Base-by-base conservation (phyloP, 2,797 vertebrate genomes). In the Cryptoblepharus egeriae region DNA sequence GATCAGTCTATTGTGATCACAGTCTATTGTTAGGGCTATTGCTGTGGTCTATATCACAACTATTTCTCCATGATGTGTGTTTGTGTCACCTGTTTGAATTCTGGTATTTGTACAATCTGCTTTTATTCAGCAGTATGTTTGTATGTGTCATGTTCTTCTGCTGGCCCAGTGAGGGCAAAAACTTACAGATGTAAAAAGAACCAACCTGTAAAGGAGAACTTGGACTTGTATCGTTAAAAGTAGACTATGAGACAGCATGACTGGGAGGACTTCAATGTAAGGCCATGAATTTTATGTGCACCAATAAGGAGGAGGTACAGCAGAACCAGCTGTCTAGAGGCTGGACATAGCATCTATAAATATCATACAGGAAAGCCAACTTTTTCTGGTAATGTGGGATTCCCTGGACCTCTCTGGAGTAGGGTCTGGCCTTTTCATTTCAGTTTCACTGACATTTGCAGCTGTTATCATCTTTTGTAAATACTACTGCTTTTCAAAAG, bases 391-490 rank as follows among this genome's bases (percentile, higher is more conserved):
- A 37, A 92, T 93, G 93, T 77, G 88, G 89, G 1, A 88, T 39
- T 16, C 83, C n/a, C 82, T 87, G 65, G 83, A 72, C 58, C 63
- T 92, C 45, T 80, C 88, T 65, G 80, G 87, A 0, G 85, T 84
- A 82, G 70, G 87, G 57, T 58, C 87, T 49, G 89, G 91, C 69
- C 75, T 93, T 55, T 79, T 93, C 22, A 4, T 89, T 74, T 89
- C 90, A 1, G 93, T 91, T 3, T 84, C 79, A 0, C 76, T 94
- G 18, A 85, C 90, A 24, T 32, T 90, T 8, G 88, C 83, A 4
- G 91, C 87, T 5, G 35, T 92, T 69, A 73, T 92, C 57, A 52
- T 93, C 73, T 76, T 92, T 60, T 89, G 91, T 84, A 55, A 80
- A 57, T 65, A 90, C 82, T 86, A 92, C 42, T 84, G 85, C 15